phyloP scores from a whole-genome alignment of 2,888 invertebrate species.

The Parasteatoda lunata region DNA sequence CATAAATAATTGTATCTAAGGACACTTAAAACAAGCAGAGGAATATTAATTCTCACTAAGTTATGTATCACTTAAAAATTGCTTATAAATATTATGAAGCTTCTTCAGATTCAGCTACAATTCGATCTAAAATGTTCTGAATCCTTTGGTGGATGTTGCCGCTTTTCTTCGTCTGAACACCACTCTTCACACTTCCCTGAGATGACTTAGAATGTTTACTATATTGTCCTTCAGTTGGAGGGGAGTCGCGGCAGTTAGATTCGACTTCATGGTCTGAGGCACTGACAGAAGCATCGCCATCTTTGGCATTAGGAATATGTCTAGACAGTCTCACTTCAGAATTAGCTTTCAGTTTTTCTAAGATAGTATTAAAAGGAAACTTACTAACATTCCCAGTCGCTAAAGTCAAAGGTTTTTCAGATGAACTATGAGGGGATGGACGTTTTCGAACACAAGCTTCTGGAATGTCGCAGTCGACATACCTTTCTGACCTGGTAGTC shows the following conservation, averaged over 20 bases:
- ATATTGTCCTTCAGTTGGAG: background rate
- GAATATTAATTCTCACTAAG: conserved; percentile 56
- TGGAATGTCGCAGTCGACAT: conserved; percentile 17
- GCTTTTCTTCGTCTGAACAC: conserved; percentile 31
- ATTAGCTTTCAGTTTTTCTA: conserved; percentile 56
- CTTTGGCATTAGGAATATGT: conserved; percentile 27
- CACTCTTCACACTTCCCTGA: conserved; percentile 2
- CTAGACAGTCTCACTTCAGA: conserved; percentile 46
- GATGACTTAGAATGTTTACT: conserved; percentile 16
- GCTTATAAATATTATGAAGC: conserved; percentile 37
- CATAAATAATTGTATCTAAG: conserved; percentile 53
- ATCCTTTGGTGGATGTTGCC: conserved; percentile 60
- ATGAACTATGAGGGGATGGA: conserved; percentile 13
- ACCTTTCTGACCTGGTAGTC: conserved; percentile 15
- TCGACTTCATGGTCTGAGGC: background rate
- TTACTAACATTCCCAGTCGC: conserved; percentile 19
- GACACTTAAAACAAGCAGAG: conserved; percentile 48
- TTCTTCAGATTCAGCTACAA: conserved; percentile 63
- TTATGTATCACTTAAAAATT: conserved; percentile 45
- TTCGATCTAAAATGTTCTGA: conserved; percentile 61
- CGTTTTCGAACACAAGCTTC: conserved; percentile 19
- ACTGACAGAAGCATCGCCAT: background rate
- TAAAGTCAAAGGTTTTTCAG: conserved; percentile 6
- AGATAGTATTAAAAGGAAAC: conserved; percentile 56
- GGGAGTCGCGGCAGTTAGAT: background rate